phyloP scores from a whole-genome alignment of 2,888 invertebrate species.

The Scelioninae gen. 1 region DNA sequence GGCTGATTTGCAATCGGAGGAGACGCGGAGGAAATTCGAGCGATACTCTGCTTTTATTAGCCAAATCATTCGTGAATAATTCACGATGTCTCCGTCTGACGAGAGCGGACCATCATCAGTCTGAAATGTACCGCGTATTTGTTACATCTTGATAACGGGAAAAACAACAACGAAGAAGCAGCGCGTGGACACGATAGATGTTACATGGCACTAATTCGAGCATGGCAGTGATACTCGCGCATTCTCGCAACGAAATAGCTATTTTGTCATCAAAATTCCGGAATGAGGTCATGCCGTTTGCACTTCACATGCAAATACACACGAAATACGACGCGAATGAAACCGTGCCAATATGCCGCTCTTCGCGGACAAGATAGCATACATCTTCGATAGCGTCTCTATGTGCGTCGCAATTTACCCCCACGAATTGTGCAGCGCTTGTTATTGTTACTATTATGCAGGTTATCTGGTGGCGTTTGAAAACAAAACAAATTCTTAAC shows the following conservation, averaged over 20 bases:
- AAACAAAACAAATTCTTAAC: slow-evolving; percentile 62
- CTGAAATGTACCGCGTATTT: slow-evolving; percentile 18
- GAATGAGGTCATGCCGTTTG: slow-evolving; percentile 65
- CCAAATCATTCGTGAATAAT: slow-evolving; percentile 11
- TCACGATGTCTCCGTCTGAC: background rate
- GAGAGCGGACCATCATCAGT: background rate
- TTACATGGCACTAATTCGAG: slow-evolving; percentile 32
- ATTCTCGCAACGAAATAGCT: slow-evolving; percentile 36
- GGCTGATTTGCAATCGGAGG: background rate
- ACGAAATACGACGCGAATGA: slow-evolving; percentile 47
- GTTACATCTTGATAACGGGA: slow-evolving; percentile 19
- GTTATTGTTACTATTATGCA: slow-evolving; percentile 48
- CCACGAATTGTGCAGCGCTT: slow-evolving; percentile 27
- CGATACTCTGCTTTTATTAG: background rate
- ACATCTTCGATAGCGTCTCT: slow-evolving; percentile 50
- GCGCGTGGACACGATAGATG: background rate
- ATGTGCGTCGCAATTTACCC: slow-evolving; percentile 65
- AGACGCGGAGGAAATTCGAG: slow-evolving; percentile 11
- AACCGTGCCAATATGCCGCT: slow-evolving; percentile 67
- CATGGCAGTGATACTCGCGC: background rate
- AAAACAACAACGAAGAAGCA: slow-evolving; percentile 3
- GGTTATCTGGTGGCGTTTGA: slow-evolving; percentile 48
- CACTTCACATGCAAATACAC: slow-evolving; percentile 36
- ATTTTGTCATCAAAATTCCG: slow-evolving; percentile 62
- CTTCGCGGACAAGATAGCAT: slow-evolving; percentile 46